Conservation (phyloP, 2,113 vertebrate species). For the Fregetta grallaria region DNA sequence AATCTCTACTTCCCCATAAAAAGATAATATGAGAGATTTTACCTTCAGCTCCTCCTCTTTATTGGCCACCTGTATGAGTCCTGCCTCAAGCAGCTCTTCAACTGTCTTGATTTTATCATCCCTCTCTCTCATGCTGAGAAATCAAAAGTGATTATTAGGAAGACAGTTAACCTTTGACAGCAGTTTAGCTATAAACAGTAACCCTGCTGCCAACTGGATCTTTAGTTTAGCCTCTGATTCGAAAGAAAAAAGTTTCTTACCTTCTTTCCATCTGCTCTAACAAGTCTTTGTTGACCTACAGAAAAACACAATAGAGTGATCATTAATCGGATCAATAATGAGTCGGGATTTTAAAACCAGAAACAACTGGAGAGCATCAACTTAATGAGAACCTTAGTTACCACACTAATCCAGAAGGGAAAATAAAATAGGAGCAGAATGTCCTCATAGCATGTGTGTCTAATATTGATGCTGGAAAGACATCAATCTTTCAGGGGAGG, state of each 20-base stretch:
- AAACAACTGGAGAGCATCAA: background rate
- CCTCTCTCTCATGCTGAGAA: slow-evolving; percentile 82
- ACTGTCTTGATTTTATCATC: slow-evolving; percentile 94
- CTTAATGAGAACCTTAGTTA: background rate
- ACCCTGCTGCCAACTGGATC: background rate
- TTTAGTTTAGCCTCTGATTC: background rate
- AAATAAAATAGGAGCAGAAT: background rate
- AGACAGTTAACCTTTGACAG: background rate
- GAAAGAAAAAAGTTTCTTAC: slow-evolving; percentile 52
- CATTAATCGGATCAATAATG: background rate
- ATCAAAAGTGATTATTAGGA: background rate
- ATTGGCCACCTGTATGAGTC: slow-evolving; percentile 93
- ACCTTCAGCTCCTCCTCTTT: slow-evolving; percentile 94
- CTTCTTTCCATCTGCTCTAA: slow-evolving; percentile 81
- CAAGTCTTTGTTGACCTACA: slow-evolving; percentile 73
- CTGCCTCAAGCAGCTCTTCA: slow-evolving; percentile 89
- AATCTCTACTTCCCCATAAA: background rate
- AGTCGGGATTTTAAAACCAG: background rate
- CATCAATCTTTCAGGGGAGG: background rate
- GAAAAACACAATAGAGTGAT: background rate
- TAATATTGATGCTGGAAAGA: background rate
- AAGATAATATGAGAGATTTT: background rate
- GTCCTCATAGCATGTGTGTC: accelerated
- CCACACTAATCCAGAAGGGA: background rate
- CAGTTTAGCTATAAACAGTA: background rate